phyloP scores from a whole-genome alignment of 2,888 invertebrate genomes.

The Lathronympha strigana region DNA sequence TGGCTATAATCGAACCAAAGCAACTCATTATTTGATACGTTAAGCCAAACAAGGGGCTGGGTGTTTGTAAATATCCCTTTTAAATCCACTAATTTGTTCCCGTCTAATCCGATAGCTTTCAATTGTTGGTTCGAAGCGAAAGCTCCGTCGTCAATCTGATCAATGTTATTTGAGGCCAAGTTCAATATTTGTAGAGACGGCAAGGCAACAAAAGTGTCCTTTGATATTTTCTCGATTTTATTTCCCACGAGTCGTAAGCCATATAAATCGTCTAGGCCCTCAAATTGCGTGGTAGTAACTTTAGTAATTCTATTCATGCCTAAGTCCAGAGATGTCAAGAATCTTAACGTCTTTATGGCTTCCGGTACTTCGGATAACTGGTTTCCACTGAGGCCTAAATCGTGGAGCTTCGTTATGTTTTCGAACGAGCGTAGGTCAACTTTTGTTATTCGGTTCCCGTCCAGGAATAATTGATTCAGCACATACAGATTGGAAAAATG shows the following conservation, averaged over 20 bases:
- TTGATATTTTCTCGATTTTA: constrained; percentile 89
- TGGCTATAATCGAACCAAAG: constrained; percentile 92
- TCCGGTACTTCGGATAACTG: constrained; percentile 87
- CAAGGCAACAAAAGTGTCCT: constrained; percentile 88
- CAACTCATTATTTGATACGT: constrained; percentile 91
- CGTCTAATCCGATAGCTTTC: constrained; percentile 90
- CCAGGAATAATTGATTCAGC: constrained; percentile 89
- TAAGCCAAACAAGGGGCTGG: constrained; percentile 90
- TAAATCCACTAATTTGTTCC: constrained; percentile 90
- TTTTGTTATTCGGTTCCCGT: constrained; percentile 88
- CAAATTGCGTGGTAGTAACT: constrained; percentile 89
- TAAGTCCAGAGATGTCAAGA: constrained; percentile 90
- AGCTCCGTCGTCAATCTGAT: constrained; percentile 90
- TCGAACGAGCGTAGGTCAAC: constrained; percentile 89
- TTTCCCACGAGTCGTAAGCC: constrained; percentile 92
- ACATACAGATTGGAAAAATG: constrained; percentile 90
- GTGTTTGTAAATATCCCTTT: constrained; percentile 90
- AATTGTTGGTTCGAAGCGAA: constrained; percentile 89
- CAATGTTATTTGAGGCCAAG: constrained; percentile 91
- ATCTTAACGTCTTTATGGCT: constrained; percentile 87
- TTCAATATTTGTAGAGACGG: constrained; percentile 91
- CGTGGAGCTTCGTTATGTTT: constrained; percentile 91
- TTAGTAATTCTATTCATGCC: constrained; percentile 91
- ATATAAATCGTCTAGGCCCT: constrained; percentile 89
- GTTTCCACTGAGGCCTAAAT: constrained; percentile 90